Percentiles rank a stretch among this genome's conserved stretches.
Conservation (phyloP, 1,140 invertebrate genomes). For the Rhysida immarginata region DNA sequence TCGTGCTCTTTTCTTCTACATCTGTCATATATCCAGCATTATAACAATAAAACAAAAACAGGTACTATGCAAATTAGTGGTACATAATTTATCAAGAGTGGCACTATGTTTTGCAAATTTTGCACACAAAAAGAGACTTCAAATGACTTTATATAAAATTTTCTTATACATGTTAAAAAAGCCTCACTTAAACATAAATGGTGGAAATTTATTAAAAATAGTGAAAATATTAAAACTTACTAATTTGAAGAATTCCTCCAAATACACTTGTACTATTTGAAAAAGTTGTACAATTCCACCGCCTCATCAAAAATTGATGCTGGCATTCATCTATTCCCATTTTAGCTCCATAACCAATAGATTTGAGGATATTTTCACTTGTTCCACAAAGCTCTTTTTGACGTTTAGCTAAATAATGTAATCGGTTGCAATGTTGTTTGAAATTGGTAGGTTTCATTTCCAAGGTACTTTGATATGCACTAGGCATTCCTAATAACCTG, state of each 20-base stretch:
- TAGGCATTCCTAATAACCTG: constrained; percentile 9
- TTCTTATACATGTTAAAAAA: too few relatives aligned
- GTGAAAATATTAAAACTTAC: constrained; percentile 23
- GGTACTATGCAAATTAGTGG: too few relatives aligned
- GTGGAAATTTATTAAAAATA: too few relatives aligned
- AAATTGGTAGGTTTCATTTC: constrained; percentile 25
- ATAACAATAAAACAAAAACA: too few relatives aligned
- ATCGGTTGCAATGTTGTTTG: constrained; percentile 28
- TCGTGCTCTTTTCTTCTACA: too few relatives aligned
- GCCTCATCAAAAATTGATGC: constrained; percentile 64
- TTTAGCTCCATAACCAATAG: constrained; percentile 53
- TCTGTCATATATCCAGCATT: too few relatives aligned
- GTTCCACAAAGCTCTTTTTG: constrained; percentile 35
- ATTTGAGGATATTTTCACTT: constrained; percentile 29
- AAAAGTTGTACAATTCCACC: constrained; percentile 77
- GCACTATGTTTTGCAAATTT: too few relatives aligned
- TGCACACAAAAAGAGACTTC: too few relatives aligned
- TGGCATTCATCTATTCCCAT: constrained; percentile 81
- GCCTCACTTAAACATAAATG: too few relatives aligned
- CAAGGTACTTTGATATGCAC: constrained; percentile 12
- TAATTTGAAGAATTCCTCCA: constrained; percentile 41
- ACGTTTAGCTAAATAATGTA: constrained; percentile 33
- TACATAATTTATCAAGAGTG: too few relatives aligned
- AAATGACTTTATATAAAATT: too few relatives aligned
- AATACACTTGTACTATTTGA: constrained; percentile 49